Evolutionary conservation across 2,888 invertebrate genomes (phyloP), one percentile per base, ranked within the genome.

Genomic region (Caenorhabditis sinica): DNA sequence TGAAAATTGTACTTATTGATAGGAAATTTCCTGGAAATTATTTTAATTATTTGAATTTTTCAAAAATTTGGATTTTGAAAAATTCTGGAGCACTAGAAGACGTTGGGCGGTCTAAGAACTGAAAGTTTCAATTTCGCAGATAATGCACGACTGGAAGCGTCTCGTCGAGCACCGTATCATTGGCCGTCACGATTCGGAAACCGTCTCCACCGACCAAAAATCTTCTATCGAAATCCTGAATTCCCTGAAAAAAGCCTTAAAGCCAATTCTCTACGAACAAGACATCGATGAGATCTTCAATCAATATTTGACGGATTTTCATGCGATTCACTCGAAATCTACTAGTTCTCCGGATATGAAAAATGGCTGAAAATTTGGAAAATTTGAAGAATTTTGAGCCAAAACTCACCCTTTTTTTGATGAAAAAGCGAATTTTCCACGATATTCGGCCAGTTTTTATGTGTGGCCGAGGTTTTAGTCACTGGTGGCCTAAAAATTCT

Each of bases 91-190:
- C n/a, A n/a, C n/a, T n/a, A n/a, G n/a, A n/a, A n/a, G n/a, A n/a
- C n/a, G n/a, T n/a, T n/a, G n/a, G n/a, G n/a, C n/a, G n/a, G n/a
- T n/a, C n/a, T n/a, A n/a, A n/a, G n/a, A n/a, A n/a, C n/a, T n/a
- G n/a, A 53, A 23, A 8, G 33, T 36, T 36, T 13, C 6, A 40
- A 40, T 45, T 65, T 79, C 75, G 28, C 65, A 83, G 83, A 66
- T 80, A 45, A 65, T 53, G 65, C 71, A 75, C 25, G 84, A 84
- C 51, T 84, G 84, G 84, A 75, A 73, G n/a, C 65, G 45, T 1
- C 28, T 43, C 15, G 72, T 80, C 3, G 80, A 80, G n/a, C 66
- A 60, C 23, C 56, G 61, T 11, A 8, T 72, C 15, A 30, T 25
- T 30, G 77, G 76, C 3, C 33, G n/a, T 60, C 15, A 56, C 0